Base-by-base conservation (phyloP, 1,140 invertebrate genomes). In the Panagrolaimus sp. region DNA sequence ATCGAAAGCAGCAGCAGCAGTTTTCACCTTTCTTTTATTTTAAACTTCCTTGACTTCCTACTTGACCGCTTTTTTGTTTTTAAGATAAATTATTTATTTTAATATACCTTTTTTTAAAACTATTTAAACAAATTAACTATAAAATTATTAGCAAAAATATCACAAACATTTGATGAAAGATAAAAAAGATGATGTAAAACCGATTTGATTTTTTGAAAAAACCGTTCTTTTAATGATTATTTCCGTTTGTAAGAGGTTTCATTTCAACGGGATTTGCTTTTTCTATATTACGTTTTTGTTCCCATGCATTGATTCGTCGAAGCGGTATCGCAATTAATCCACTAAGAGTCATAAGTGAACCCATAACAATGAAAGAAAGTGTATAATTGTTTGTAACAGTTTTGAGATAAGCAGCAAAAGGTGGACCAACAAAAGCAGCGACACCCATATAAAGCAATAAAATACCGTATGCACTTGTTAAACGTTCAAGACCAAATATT, bases 381-480 rank as follows among this genome's bases (percentile, higher is more conserved):
- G 89, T 89, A 80, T 94, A 97, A 72, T 88, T 89, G 69, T 89
- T 83, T 0, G 92, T 95, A 0, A 88, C 87, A 82, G 97, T 94
- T 78, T 90, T 94, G 26, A 98, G 88, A 43, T 89, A 89, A 67
- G 94, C 94, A 70, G 88, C 88, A 44, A 89, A 76, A 5, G 88
- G 88, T 9, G 88, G 84, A 14, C 88, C 88, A 46, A 95, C 85
- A 45, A 96, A 91, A 3, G 92, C 90, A 0, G 94, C 91, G 43
- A 90, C 89, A 24, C 95, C 95, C 84, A 94, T 89, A 86, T 96
- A 95, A 72, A 97, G 86, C 76, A 96, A 93, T 62, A 98, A 86
- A 65, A 98, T 86, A 43, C 95, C 95, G 84, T 97, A 98, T 24
- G 94, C 93, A 83, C 94, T 97, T 46, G 94, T 96, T 71, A 98